These are phyloP conservation scores for Zaprionus capensis DNA, from an alignment of 1,140 invertebrate genomes.

Conservation along the genomic window DNA sequence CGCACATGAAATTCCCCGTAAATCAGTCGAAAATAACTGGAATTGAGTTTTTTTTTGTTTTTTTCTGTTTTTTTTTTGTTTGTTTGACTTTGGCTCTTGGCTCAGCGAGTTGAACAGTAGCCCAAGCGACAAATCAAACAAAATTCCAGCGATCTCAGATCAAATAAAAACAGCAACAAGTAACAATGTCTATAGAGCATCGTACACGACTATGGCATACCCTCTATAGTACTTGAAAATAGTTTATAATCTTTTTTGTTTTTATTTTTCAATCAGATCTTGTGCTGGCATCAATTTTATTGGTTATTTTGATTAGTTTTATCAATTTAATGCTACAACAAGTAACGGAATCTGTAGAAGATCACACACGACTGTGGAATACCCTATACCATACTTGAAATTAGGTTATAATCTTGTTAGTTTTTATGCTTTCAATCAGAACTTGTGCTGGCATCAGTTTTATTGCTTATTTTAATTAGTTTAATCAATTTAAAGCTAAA, in stretches of 20 bases:
- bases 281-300: too few relatives aligned
- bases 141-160: slow-evolving; percentile 27
- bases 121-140: slow-evolving; percentile 56
- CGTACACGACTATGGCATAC: not conserved
- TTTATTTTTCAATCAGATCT: too few relatives aligned
- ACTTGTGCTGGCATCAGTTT: not conserved
- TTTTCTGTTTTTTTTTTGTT: slow-evolving; percentile 45
- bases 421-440: not conserved
- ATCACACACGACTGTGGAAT: not conserved
- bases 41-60: slow-evolving; percentile 42
- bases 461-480: not conserved
- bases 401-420: not conserved
- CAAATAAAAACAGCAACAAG: slow-evolving; percentile 28
- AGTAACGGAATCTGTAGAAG: not conserved
- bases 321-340: slow-evolving; percentile 20
- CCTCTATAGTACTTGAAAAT: not conserved
- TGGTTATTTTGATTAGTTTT: too few relatives aligned
- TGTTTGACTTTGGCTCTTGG: slow-evolving; percentile 53
- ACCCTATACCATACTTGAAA: not conserved
- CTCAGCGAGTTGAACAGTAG: slow-evolving; percentile 70
- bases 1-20: slow-evolving; percentile 82
- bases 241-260: too few relatives aligned
- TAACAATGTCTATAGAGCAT: not conserved
- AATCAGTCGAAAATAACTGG: slow-evolving; percentile 79
- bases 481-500: not conserved